These are phyloP conservation scores for Poecilia picta DNA, from an alignment of 2,797 vertebrate species.

Conservation along the genomic window DNA sequence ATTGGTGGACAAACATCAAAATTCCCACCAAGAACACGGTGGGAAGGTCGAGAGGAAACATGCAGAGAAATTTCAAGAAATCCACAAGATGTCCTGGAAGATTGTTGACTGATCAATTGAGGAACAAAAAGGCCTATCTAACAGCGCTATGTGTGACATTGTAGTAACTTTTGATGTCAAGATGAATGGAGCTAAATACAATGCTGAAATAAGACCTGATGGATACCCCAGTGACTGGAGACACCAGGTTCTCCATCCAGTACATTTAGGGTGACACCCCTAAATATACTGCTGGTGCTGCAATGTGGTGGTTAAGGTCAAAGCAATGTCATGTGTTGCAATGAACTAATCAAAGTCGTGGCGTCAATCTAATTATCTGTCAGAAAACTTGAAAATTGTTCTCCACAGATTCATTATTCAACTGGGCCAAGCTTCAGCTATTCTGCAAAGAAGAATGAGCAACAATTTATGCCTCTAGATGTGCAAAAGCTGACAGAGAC, in stretches of 20 bases:
- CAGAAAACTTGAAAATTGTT: not conserved
- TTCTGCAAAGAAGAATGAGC: not conserved
- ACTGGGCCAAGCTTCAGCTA: not conserved
- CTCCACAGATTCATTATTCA: not conserved
- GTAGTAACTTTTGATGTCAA: not conserved
- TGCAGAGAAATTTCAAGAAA: not conserved
- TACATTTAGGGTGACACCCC: not conserved
- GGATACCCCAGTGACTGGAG: not conserved
- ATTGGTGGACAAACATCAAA: not conserved
- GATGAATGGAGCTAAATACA: not conserved
- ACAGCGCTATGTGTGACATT: not conserved
- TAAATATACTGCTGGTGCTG: not conserved
- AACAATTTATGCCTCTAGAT: not conserved
- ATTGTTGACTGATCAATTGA: not conserved
- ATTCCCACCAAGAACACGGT: not conserved
- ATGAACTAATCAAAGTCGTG: not conserved
- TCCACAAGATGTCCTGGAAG: not conserved
- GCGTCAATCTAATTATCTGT: not conserved
- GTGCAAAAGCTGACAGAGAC: not conserved
- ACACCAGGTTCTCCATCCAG: not conserved
- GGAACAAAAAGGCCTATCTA: not conserved
- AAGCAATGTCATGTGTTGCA: not conserved
- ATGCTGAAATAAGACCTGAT: not conserved
- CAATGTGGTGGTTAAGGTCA: not conserved
- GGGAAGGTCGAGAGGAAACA: not conserved